A percentile compares a stretch with the other conserved stretches of the same genome.
These are phyloP conservation scores for Folsomia candida DNA, from an alignment of 2,888 invertebrate genomes.

Conservation along the genomic window DNA sequence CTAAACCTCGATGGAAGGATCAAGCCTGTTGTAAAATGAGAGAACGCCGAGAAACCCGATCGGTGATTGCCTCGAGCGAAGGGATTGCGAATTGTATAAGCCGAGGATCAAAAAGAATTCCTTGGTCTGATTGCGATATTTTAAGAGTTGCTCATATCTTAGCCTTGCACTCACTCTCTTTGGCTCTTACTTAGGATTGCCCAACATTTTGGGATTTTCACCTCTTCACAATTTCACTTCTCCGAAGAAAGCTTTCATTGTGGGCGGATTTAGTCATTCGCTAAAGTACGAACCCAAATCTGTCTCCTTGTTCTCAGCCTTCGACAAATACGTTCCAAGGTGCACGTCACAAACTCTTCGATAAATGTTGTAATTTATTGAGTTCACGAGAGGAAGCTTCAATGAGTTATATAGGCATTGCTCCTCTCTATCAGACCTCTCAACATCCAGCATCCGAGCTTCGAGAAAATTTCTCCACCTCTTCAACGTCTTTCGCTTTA, in stretches of 20 bases:
- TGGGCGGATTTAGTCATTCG: constrained; percentile 17
- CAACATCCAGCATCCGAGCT: background rate
- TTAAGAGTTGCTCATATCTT: constrained; percentile 26
- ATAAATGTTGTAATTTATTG: constrained; percentile 42
- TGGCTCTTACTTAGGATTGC: constrained; percentile 2
- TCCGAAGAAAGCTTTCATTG: constrained; percentile 19
- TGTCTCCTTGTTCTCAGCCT: background rate
- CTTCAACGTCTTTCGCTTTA: background rate
- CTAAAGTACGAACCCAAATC: no score
- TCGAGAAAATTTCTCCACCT: no score
- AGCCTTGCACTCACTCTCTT: constrained; percentile 12
- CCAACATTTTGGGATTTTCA: background rate
- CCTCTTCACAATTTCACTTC: background rate
- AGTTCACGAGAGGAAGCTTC: constrained; percentile 14
- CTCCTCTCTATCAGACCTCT: background rate
- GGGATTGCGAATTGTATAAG: constrained; percentile 25
- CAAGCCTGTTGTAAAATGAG: no score
- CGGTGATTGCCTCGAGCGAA: constrained; percentile 1
- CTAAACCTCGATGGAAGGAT: no score
- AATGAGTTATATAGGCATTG: no score
- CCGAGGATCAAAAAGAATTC: constrained; percentile 20
- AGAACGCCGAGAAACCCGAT: background rate
- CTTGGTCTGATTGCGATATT: constrained; percentile 18
- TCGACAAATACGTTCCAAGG: constrained; percentile 35
- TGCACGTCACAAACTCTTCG: constrained; percentile 32